phyloP scores from a whole-genome alignment of 1,140 invertebrate species.

The Sarcophaga peregrina region DNA sequence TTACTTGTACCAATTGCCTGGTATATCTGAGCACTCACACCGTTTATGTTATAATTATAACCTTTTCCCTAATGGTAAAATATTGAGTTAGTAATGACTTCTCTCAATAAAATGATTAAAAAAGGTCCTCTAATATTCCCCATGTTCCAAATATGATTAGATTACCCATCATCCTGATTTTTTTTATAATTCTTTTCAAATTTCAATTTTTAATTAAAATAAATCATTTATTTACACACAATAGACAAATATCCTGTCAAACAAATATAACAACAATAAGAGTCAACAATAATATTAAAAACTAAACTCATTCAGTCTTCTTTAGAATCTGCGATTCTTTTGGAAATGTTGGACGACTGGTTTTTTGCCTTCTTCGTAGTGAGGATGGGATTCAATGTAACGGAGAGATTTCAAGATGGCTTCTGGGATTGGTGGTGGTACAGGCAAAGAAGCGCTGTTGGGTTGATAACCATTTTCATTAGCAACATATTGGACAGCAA shows the following conservation, averaged over 20 bases:
- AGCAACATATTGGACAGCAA: constrained; percentile 67
- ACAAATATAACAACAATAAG: neutral
- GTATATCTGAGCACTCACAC: no score
- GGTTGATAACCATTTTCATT: constrained; percentile 64
- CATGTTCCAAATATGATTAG: no score
- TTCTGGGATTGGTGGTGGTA: constrained; percentile 70
- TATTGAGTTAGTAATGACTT: no score
- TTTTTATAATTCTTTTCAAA: no score
- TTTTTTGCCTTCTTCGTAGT: constrained; percentile 28
- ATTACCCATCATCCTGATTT: no score
- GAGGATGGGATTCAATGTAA: constrained; percentile 62
- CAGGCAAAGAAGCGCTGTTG: constrained; percentile 68
- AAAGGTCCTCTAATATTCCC: no score
- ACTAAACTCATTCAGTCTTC: no score
- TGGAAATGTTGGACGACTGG: neutral
- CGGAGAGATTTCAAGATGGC: constrained; percentile 66
- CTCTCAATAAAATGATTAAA: no score
- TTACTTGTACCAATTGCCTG: no score
- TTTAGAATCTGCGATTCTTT: neutral
- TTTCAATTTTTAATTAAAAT: neutral
- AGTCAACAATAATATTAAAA: no score
- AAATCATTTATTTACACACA: neutral
- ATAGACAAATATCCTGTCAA: neutral
- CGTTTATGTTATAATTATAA: no score
- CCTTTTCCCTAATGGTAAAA: no score